Base-by-base conservation (phyloP, 1,140 invertebrate species). In the Diuraphis noxia region DNA sequence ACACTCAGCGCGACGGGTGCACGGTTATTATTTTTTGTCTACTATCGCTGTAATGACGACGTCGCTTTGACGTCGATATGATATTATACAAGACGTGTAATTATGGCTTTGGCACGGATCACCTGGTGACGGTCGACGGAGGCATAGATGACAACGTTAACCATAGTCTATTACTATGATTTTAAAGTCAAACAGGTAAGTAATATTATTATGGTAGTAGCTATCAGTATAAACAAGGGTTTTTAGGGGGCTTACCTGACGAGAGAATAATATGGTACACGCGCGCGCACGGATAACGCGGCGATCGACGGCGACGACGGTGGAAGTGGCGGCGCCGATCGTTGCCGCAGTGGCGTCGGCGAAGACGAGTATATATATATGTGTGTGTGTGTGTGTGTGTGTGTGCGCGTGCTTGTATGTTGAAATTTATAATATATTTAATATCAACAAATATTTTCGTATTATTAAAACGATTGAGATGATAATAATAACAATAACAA, bases 211-310 rank as follows among this genome's bases (percentile, higher is more conserved):
- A 72, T n/a, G n/a, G 56, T 6, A 72, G 30, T 5, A 72, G 30
- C 30, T 72, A 72, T 72, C 56, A 72, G 30, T 72, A 72, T 72
- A 72, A 72, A 17, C 13, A 72, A 72, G 77, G 34, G 77, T 38
- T 79, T 79, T n/a, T 9, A 21, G 40, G 40, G 36, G 43, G 86
- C 86, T 88, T 88, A 88, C 86, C 86, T 88, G 86, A 23, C 43
- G 23, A n/a, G 34, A 56, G 86, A 88, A n/a, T 21, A 88, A n/a
- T 21, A 86, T 52, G 52, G 86, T 52, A 86, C 46, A 38, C 86
- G 86, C 86, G 86, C 86, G 40, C 86, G 49, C 52, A 63, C 49
- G 49, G 49, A 88, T n/a, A 52, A 86, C 85, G n/a, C 85, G 43
- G 9, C 84, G 87, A 63, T 10, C 56, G 56, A 79, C 72, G 72